phyloP scores from a whole-genome alignment of 2,797 vertebrate species.

The Trachurus trachurus region DNA sequence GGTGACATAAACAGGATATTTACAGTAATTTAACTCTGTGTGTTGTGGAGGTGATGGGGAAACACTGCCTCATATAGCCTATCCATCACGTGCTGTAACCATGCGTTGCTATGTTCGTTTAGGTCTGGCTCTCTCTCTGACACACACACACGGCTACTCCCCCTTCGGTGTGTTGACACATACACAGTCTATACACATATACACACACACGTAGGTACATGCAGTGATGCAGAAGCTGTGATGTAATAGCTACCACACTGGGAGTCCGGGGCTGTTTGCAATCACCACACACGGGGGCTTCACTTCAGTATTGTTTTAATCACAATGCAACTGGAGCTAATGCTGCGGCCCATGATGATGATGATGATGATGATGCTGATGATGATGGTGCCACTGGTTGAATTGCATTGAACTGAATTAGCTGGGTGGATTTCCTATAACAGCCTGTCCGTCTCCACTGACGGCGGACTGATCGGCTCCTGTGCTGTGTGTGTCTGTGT shows the following conservation, averaged over 20 bases:
- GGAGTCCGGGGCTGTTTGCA: constrained; percentile 8
- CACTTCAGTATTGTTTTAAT: background rate
- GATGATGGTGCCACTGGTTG: background rate
- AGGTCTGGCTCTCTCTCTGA: background rate
- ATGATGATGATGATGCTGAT: too few relatives aligned
- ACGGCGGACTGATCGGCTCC: too few relatives aligned
- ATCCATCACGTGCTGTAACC: constrained; percentile 63
- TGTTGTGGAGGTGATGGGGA: background rate
- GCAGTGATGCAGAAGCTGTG: constrained; percentile 75
- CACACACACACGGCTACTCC: constrained; percentile 47
- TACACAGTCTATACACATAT: too few relatives aligned
- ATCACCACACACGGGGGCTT: background rate
- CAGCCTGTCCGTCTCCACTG: background rate
- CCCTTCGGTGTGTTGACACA: constrained; percentile 54
- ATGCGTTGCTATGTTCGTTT: constrained; percentile 38
- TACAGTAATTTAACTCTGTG: background rate
- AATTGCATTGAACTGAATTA: background rate
- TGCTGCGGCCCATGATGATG: background rate
- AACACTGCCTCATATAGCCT: constrained; percentile 33
- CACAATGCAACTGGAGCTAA: background rate
- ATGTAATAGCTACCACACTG: constrained; percentile 69
- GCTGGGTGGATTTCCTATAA: background rate
- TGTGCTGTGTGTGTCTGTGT: constrained; percentile 11
- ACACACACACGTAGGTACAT: constrained; percentile 69
- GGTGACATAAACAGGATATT: background rate